Conservation (phyloP, 2,888 invertebrate genomes). For the Scaptomyza polygonia region DNA sequence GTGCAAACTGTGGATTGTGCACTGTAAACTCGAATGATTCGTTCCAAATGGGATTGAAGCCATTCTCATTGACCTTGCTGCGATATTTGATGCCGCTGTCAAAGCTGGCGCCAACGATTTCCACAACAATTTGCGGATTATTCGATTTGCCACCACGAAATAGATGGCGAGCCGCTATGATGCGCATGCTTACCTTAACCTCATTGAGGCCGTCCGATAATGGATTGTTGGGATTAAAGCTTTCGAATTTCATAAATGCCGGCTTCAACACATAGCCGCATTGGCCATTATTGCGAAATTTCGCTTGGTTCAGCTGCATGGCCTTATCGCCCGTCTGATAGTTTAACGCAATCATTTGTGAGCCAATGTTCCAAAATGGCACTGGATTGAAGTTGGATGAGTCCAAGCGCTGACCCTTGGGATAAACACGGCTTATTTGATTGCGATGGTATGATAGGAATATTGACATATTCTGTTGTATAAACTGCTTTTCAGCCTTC, state of each 20-base stretch:
- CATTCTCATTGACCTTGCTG: constrained; percentile 96
- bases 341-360: constrained; percentile 98
- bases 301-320: constrained; percentile 98
- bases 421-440: constrained; percentile 97
- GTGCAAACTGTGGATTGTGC: constrained; percentile 91
- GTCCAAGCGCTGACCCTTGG: constrained; percentile 96
- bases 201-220: constrained; percentile 87
- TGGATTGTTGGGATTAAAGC: constrained; percentile 91
- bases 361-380: constrained; percentile 97
- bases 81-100: constrained; percentile 93
- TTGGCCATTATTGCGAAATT: constrained; percentile 95
- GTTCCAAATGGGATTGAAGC: constrained; percentile 97
- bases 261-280: constrained; percentile 97
- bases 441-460: constrained; percentile 92
- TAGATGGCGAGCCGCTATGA: constrained; percentile 96
- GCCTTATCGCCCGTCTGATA: constrained; percentile 98
- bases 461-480: constrained; percentile 89
- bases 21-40: constrained; percentile 93
- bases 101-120: constrained; percentile 94
- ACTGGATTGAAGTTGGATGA: constrained; percentile 99
- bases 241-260: constrained; percentile 92
- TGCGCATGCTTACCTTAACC: constrained; percentile 88
- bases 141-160: constrained; percentile 93
- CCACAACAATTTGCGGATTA: constrained; percentile 95
- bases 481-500: constrained; percentile 96